These are phyloP conservation scores for Brachypteracias leptosomus DNA, from an alignment of 2,113 vertebrate genomes.

Conservation along the genomic window DNA sequence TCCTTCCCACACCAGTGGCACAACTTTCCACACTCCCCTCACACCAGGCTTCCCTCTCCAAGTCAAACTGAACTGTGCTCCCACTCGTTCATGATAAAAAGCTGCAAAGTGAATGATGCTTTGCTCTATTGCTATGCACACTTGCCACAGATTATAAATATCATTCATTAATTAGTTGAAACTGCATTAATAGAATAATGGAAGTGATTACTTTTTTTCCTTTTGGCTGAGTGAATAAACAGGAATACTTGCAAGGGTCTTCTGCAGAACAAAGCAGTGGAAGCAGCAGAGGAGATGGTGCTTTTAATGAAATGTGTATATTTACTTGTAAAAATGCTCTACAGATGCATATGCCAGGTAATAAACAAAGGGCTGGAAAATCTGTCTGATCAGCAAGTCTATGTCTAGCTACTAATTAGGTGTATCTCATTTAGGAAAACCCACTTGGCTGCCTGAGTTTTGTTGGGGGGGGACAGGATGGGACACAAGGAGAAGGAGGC, in stretches of 20 bases:
- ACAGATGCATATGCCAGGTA: not conserved
- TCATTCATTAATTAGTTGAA: not conserved
- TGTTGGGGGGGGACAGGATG: not conserved
- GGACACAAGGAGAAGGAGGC: not conserved
- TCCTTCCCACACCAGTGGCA: not conserved
- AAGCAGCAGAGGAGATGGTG: not conserved
- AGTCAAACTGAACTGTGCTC: fast-evolving
- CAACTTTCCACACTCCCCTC: not conserved
- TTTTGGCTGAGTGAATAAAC: conserved; percentile 15
- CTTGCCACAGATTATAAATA: not conserved
- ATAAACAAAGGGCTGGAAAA: conserved; percentile 52
- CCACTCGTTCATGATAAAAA: not conserved
- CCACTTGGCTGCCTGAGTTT: not conserved
- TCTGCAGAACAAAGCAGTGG: conserved; percentile 14
- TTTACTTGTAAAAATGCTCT: conserved; percentile 15
- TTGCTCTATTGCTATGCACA: not conserved
- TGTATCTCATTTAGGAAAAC: conserved; percentile 53
- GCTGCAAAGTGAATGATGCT: not conserved
- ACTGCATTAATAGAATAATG: conserved; percentile 3
- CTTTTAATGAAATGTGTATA: conserved; percentile 54
- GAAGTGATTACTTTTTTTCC: not conserved
- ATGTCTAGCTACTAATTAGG: conserved; percentile 49
- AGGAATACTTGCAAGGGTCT: not conserved
- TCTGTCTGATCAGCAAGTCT: conserved; percentile 48
- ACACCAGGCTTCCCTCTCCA: not conserved